Conservation (phyloP, 1,140 invertebrate genomes). For the Drosophila kohkoa region DNA sequence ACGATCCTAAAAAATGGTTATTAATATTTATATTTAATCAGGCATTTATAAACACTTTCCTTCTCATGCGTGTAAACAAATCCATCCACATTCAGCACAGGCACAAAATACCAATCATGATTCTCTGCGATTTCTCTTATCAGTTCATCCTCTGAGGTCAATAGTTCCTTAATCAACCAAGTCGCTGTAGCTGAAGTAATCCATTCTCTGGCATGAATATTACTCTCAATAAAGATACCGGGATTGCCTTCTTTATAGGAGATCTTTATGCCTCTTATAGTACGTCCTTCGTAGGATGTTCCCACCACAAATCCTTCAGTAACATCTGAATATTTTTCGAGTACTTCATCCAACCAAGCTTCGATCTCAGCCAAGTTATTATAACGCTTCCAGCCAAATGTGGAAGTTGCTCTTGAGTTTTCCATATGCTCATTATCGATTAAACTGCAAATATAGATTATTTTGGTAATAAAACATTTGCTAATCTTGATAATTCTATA, state of each 20-base stretch:
- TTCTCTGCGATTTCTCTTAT: slow-evolving; percentile 83
- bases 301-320: slow-evolving; percentile 66
- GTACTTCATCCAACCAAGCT: slow-evolving; percentile 84
- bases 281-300: slow-evolving; percentile 87
- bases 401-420: not conserved
- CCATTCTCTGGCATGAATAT: slow-evolving; percentile 87
- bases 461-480: not conserved
- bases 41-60: slow-evolving; percentile 10
- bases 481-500: not conserved
- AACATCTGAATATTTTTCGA: slow-evolving; percentile 64
- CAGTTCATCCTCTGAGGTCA: slow-evolving; percentile 69
- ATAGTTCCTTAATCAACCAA: slow-evolving; percentile 86
- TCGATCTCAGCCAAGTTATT: slow-evolving; percentile 85
- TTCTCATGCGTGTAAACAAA: slow-evolving; percentile 87
- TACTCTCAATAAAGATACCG: too few relatives aligned
- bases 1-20: too few relatives aligned
- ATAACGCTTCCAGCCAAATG: slow-evolving; percentile 84
- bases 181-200: slow-evolving; percentile 86
- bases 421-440: slow-evolving; percentile 43
- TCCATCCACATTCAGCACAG: slow-evolving; percentile 90
- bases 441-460: slow-evolving; percentile 19
- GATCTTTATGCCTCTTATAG: too few relatives aligned
- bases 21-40: not conserved
- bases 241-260: too few relatives aligned
- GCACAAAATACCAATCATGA: slow-evolving; percentile 89